phyloP scores from a whole-genome alignment of 2,888 invertebrate species.

The Aelia acuminata region DNA sequence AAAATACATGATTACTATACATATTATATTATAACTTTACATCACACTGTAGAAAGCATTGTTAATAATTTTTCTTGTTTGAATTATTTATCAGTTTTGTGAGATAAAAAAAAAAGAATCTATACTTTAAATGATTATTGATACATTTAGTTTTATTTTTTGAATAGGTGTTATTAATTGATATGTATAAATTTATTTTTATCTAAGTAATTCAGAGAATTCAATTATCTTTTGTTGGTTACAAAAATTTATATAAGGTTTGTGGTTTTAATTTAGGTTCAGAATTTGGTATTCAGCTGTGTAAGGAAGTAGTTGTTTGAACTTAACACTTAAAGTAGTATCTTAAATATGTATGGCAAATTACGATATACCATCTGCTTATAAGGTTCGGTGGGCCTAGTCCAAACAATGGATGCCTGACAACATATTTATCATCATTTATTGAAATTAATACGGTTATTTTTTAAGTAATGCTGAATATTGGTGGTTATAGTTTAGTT shows the following conservation, averaged over 20 bases:
- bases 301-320: not conserved
- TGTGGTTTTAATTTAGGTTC: not conserved
- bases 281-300: not conserved
- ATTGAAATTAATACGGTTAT: not conserved
- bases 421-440: not conserved
- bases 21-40: not conserved
- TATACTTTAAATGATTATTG: not conserved
- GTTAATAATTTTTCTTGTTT: not conserved
- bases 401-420: not conserved
- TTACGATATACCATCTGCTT: not conserved
- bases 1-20: not conserved
- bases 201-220: not conserved
- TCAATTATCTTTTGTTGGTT: not conserved
- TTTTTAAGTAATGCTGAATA: not conserved
- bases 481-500: not conserved
- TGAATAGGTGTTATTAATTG: not conserved
- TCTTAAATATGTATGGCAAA: not conserved
- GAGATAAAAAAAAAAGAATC: not conserved
- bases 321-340: not conserved
- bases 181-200: not conserved
- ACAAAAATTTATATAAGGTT: not conserved
- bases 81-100: not conserved
- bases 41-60: conserved; percentile 1
- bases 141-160: not conserved
- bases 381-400: not conserved